Percentiles rank a stretch among this genome's conserved stretches.
Conservation (phyloP, 2,797 vertebrate species). For the Simalia tracyae region DNA sequence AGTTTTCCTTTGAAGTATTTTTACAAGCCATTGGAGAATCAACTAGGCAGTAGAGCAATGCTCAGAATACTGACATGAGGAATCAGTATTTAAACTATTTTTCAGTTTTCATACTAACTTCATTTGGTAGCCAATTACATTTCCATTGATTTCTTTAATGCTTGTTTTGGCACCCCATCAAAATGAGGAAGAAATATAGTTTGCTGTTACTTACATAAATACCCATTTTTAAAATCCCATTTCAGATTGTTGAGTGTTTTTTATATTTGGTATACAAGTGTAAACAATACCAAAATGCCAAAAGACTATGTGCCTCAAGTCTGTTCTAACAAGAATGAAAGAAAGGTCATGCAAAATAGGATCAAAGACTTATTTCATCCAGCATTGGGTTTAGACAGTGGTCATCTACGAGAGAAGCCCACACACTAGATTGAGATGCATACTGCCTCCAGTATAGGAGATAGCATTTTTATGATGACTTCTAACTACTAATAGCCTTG, state of each 20-base stretch:
- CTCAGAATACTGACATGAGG: slow-evolving; percentile 44
- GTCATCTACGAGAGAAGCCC: not conserved
- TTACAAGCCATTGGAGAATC: slow-evolving; percentile 53
- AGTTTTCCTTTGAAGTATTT: slow-evolving; percentile 66
- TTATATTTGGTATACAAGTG: not conserved
- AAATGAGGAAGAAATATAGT: not conserved
- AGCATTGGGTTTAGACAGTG: not conserved
- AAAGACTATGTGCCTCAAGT: not conserved
- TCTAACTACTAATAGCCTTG: not conserved
- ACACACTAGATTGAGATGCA: not conserved
- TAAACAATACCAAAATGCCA: not conserved
- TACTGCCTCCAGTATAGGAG: not conserved
- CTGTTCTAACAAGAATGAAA: not conserved
- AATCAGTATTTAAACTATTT: slow-evolving; percentile 18
- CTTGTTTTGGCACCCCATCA: not conserved
- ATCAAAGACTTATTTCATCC: not conserved
- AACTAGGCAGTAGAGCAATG: slow-evolving; percentile 27
- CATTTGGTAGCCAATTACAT: not conserved
- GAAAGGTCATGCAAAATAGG: not conserved
- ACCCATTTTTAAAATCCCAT: not conserved
- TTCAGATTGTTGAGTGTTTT: not conserved
- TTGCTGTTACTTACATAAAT: not conserved
- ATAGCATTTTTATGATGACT: not conserved
- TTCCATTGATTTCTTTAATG: not conserved
- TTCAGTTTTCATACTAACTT: slow-evolving; percentile 4